Evolutionary conservation across 30 jellyfish, hydroid and myxozoan species (phyloP).

Genomic region (Chrysaora quinquecirrha): DNA sequence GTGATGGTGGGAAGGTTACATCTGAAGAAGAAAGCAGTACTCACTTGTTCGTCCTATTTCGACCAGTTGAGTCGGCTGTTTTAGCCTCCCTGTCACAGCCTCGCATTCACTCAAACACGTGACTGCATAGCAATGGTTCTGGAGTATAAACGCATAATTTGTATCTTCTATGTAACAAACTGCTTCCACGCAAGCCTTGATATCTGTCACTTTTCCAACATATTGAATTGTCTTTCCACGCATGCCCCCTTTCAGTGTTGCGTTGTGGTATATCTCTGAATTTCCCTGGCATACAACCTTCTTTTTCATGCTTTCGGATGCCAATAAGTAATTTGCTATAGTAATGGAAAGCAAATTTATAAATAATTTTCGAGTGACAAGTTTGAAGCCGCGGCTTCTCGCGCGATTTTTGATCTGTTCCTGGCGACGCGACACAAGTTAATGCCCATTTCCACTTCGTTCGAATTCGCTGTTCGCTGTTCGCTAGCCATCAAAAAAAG

Average conservation of each 20-base stretch:
- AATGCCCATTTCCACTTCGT: no score
- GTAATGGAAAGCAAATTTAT: no score
- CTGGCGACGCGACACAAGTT: no score
- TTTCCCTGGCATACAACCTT: slow-evolving; percentile 33
- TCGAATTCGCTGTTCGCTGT: no score
- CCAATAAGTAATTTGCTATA: no score
- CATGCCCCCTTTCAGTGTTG: slow-evolving; percentile 59
- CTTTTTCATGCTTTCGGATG: slow-evolving; percentile 5
- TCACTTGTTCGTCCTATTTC: slow-evolving; percentile 36
- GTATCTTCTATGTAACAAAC: slow-evolving; percentile 38
- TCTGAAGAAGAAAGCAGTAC: no score
- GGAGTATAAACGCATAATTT: slow-evolving; percentile 50
- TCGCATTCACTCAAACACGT: slow-evolving; percentile 53
- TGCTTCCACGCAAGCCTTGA: slow-evolving; percentile 26
- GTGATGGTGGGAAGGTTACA: no score
- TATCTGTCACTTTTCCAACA: slow-evolving; percentile 26
- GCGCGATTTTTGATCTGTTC: no score
- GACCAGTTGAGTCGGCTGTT: slow-evolving; percentile 44
- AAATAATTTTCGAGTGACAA: no score
- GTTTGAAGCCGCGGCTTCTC: no score
- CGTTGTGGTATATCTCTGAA: slow-evolving; percentile 28
- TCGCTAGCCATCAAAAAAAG: no score
- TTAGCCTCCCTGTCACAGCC: slow-evolving; percentile 10
- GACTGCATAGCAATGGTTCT: slow-evolving; percentile 52
- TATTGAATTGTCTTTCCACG: slow-evolving; percentile 34